phyloP scores from a whole-genome alignment of 92 coral and sea anemone species.

The Zoanthus sociatus region DNA sequence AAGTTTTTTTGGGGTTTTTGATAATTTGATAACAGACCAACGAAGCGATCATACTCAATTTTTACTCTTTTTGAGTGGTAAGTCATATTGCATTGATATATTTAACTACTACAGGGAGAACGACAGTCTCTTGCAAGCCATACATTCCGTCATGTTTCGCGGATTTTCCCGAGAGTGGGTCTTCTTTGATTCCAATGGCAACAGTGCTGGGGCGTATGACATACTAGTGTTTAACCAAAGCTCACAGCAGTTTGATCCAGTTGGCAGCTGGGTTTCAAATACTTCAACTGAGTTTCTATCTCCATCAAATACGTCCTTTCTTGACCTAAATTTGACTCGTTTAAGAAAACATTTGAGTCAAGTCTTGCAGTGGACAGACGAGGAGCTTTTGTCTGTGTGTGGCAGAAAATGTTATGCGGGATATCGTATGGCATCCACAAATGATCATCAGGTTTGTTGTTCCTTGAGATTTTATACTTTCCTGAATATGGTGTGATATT shows the following conservation, averaged over 20 bases:
- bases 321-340: conserved; percentile 54
- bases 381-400: conserved; percentile 66
- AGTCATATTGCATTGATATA: too few species aligned
- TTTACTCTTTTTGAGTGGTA: too few species aligned
- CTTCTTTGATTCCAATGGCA: conserved; percentile 81
- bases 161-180: conserved; percentile 80
- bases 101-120: conserved; percentile 47
- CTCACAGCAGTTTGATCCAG: conserved; percentile 65
- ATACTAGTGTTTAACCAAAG: conserved; percentile 74
- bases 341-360: conserved; percentile 57
- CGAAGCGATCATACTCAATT: too few species aligned
- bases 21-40: too few species aligned
- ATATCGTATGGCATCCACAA: conserved; percentile 57
- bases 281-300: conserved; percentile 59
- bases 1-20: too few species aligned
- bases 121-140: conserved; percentile 66
- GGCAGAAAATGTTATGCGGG: conserved; percentile 76
- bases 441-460: conserved; percentile 67
- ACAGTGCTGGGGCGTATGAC: conserved; percentile 78
- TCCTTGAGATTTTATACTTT: not conserved
- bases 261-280: conserved; percentile 78
- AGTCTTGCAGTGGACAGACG: conserved; percentile 45
- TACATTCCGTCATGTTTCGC: conserved; percentile 69
- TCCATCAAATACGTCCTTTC: conserved; percentile 57
- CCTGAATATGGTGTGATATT: not conserved